Percentiles rank a stretch among this genome's conserved stretches.
phyloP scores from a whole-genome alignment of 2,888 invertebrate genomes.

The Nomada ferruginata region DNA sequence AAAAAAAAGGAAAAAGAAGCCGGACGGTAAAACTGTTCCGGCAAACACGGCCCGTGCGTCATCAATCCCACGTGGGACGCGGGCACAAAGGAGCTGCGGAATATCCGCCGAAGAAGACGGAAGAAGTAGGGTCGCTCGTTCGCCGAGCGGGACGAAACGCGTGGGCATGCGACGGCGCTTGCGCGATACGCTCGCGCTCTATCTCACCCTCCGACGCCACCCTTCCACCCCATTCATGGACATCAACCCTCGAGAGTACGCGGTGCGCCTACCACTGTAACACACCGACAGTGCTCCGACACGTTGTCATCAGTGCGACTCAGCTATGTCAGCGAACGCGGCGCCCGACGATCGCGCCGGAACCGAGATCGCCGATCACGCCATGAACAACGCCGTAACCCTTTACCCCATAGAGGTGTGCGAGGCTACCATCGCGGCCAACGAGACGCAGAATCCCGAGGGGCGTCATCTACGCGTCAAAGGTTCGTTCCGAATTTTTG shows the following conservation, averaged over 20 bases:
- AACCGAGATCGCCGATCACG: constrained; percentile 9
- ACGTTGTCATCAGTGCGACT: constrained; percentile 66
- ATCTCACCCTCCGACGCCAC: constrained; percentile 42
- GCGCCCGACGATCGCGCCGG: constrained; percentile 42
- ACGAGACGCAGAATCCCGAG: constrained; percentile 63
- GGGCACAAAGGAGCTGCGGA: constrained; percentile 14
- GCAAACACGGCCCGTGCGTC: constrained; percentile 46
- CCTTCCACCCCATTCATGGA: constrained; percentile 76
- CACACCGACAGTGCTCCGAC: constrained; percentile 70
- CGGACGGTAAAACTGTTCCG: constrained; percentile 24
- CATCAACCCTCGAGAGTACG: constrained; percentile 77
- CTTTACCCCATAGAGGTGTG: constrained; percentile 71
- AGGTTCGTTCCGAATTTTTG: constrained; percentile 72
- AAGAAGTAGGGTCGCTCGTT: constrained; percentile 36
- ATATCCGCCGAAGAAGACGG: neutral
- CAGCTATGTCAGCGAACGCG: constrained; percentile 60
- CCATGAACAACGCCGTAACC: neutral
- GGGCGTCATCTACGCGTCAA: constrained; percentile 59
- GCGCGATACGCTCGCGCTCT: constrained; percentile 62
- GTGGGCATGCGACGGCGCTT: constrained; percentile 73
- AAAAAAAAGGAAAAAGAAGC: neutral
- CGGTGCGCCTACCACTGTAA: constrained; percentile 61
- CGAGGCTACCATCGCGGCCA: constrained; percentile 74
- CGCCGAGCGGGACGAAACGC: constrained; percentile 61
- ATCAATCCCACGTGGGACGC: constrained; percentile 48